Base-by-base conservation (phyloP, 2,888 invertebrate species). In the Ypsolopha scabrella region DNA sequence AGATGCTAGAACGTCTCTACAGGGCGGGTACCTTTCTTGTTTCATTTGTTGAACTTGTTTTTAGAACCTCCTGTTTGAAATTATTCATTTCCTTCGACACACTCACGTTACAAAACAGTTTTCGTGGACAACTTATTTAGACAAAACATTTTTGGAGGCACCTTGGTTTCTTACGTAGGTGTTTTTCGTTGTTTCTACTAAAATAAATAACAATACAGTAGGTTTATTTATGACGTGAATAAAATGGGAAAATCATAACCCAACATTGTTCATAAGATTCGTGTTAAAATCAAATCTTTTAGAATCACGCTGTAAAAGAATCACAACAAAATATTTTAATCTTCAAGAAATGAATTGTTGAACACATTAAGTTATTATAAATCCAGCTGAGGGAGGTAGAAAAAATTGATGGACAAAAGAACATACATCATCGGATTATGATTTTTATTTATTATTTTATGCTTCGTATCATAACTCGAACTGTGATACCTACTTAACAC, bases 361-460 rank as follows among this genome's bases (percentile, higher is more conserved):
- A 71, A 75, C 69, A 72, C 70, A 80, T 78, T 71, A 78, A 77
- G 73, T 72, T 77, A 75, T 78, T 76, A 41, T 50, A 78, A 73
- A 69, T 60, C 67, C 63, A 62, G 55, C 63, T 60, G 63, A 65
- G 65, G 64, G 63, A 65, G 65, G 64, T 63, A 64, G 64, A 63
- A 65, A 65, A 67, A 61, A 56, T 58, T 61, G 58, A 60, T 58
- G 67, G 63, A 78, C 72, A 75, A 73, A 70, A 67, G 70, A 64
- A 65, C 66, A 76, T 80, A 73, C 69, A 75, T 81, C 82, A 80
- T 69, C 72, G 78, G 82, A 80, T 83, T 81, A 80, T 64, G 71
- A 72, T 68, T 73, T 71, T 72, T 77, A 80, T 80, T 77, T 79
- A 51, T 51, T 44, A 48, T 51, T 44, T 71, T 73, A 71, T 74